These are phyloP conservation scores for Cassiopea andromeda DNA, from an alignment of 30 jellyfish, hydroid and myxozoan genomes.

Conservation along the genomic window DNA sequence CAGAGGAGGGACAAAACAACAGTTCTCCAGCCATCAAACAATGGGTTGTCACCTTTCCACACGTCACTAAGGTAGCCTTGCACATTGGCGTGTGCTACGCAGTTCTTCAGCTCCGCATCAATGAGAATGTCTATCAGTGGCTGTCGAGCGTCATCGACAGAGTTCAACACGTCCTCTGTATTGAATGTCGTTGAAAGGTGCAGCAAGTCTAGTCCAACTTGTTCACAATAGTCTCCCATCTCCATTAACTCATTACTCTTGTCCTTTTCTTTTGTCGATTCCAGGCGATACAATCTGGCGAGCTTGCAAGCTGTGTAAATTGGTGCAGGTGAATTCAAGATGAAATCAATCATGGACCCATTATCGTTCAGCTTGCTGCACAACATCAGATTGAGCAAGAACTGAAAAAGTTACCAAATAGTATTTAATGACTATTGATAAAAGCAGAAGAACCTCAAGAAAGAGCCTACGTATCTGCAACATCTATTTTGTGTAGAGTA, in stretches of 20 bases:
- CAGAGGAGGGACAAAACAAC: slow-evolving; percentile 62
- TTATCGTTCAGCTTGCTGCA: slow-evolving; percentile 93
- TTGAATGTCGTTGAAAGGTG: slow-evolving; percentile 84
- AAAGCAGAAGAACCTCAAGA: not conserved
- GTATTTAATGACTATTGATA: not conserved
- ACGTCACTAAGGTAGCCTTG: slow-evolving; percentile 93
- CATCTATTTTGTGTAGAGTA: too few species aligned
- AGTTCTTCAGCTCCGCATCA: slow-evolving; percentile 90
- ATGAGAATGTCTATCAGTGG: slow-evolving; percentile 88
- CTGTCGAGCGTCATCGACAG: slow-evolving; percentile 88
- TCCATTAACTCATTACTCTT: slow-evolving; percentile 81
- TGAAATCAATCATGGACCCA: slow-evolving; percentile 88
- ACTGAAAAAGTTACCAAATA: slow-evolving; percentile 37
- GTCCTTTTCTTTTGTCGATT: slow-evolving; percentile 91
- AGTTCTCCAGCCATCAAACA: slow-evolving; percentile 73
- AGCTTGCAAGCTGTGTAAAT: slow-evolving; percentile 93
- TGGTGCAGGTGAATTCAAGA: slow-evolving; percentile 95
- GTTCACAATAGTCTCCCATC: slow-evolving; percentile 93
- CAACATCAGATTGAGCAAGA: slow-evolving; percentile 86
- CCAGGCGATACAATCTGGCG: slow-evolving; percentile 79
- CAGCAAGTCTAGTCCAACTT: slow-evolving; percentile 80
- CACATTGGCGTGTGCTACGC: slow-evolving; percentile 94
- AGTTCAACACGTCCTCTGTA: slow-evolving; percentile 85
- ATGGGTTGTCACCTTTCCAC: slow-evolving; percentile 88
- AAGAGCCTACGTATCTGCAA: too few species aligned